Base-by-base conservation (phyloP, 2,797 vertebrate species). In the Syndactyla subalaris region DNA sequence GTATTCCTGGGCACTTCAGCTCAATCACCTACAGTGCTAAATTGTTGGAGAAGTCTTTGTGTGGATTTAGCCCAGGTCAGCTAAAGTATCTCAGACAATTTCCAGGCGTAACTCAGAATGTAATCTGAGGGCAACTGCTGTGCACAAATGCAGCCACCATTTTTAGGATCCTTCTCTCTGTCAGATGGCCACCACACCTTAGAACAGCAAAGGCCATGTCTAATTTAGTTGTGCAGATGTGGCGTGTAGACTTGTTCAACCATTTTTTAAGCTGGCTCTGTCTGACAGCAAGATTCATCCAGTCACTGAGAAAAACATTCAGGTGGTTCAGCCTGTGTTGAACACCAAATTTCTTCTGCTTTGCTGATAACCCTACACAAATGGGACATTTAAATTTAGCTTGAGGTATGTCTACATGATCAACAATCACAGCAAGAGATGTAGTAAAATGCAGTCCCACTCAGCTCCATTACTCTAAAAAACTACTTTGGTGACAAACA, bases 371-470 rank as follows among this genome's bases (percentile, higher is more conserved):
- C 9, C 20, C 32, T 48, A 30, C 12, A n/a, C 52, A 70, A 76
- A 61, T 4, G 26, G 73, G 63, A 73, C 10, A 41, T 68, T 91
- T 85, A 67, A 76, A 93, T 61, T 38, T 76, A 72, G 29, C 58
- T 86, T 84, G 76, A 83, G 66, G 27, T 84, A 65, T 36, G 43
- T 63, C 38, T 71, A 55, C 45, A 39, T 4, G 46, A 85, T 78
- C 73, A 85, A 24, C 61, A 85, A 14, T 54, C 94, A 70, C 89
- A 92, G 89, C 66, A 80, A 85, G 89, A n/a, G 49, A 54, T 38
- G 34, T 14, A 1, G 2, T 83, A 85, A 89, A 94, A 92, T 88
- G 57, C 54, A 89, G 61, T 32, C 32, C 34, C 16, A 15, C 27
- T 94, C 71, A 73, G 36, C 32, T 85, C 30, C 57, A 7, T 83